phyloP scores from a whole-genome alignment of 64 coral and sea anemone genomes.

The Acropora yongei region DNA sequence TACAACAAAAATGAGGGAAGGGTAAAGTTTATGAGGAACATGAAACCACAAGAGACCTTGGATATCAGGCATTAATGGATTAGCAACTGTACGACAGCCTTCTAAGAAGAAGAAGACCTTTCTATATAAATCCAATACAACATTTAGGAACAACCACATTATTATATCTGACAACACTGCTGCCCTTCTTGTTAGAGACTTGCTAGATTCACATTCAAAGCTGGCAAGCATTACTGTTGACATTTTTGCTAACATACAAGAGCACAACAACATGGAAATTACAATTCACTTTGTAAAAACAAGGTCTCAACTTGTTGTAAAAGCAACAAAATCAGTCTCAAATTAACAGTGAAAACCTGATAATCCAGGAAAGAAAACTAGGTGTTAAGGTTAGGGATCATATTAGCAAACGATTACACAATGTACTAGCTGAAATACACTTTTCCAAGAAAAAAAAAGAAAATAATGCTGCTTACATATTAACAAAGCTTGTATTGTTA shows the following conservation, averaged over 20 bases:
- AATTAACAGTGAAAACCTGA: too few species aligned
- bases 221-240: not conserved
- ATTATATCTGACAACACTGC: too few species aligned
- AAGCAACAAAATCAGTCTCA: not conserved
- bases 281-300: not conserved
- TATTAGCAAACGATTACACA: too few species aligned
- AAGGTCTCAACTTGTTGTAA: not conserved
- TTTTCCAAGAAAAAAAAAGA: not conserved
- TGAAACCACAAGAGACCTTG: not conserved
- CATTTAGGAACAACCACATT: too few species aligned
- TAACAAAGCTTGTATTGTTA: too few species aligned
- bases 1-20: not conserved
- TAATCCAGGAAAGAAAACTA: too few species aligned
- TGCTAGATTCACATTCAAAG: not conserved
- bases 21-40: slow-evolving; percentile 19
- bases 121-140: not conserved
- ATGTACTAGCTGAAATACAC: too few species aligned
- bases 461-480: not conserved
- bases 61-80: not conserved
- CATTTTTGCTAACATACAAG: too few species aligned
- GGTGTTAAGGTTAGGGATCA: too few species aligned
- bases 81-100: not conserved
- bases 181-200: too few species aligned
- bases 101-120: not conserved
- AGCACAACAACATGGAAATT: not conserved